These are phyloP conservation scores for Seriola rivoliana DNA, from an alignment of 2,113 vertebrate species.

Conservation along the genomic window DNA sequence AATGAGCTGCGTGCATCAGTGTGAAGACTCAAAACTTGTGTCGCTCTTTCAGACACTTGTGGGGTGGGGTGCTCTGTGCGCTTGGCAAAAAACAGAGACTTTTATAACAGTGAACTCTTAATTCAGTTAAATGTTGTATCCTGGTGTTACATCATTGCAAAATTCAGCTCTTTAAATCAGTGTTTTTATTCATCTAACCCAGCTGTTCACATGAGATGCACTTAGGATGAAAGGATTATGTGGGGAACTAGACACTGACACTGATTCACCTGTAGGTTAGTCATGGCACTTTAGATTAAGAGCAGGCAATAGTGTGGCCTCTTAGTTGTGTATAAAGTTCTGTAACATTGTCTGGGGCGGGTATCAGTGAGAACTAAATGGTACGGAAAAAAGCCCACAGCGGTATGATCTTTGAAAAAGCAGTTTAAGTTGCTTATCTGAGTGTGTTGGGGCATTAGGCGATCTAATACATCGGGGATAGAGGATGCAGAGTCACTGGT, in stretches of 20 bases:
- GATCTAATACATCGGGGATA: slow-evolving; percentile 61
- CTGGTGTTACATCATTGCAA: slow-evolving; percentile 26
- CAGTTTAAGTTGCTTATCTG: slow-evolving; percentile 71
- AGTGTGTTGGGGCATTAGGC: slow-evolving; percentile 61
- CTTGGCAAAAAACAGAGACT: background rate
- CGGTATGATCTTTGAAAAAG: slow-evolving; percentile 55
- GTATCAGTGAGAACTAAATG: slow-evolving; percentile 51
- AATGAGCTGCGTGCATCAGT: slow-evolving; percentile 46
- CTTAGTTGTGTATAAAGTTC: slow-evolving; percentile 35
- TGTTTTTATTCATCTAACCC: slow-evolving; percentile 50
- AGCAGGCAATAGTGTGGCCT: slow-evolving; percentile 21
- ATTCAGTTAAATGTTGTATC: slow-evolving; percentile 29
- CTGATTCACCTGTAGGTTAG: slow-evolving; percentile 67
- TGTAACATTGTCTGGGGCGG: slow-evolving; percentile 26
- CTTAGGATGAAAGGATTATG: slow-evolving; percentile 74
- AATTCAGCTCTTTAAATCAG: slow-evolving; percentile 41
- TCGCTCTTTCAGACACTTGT: slow-evolving; percentile 6
- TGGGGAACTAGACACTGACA: slow-evolving; percentile 41
- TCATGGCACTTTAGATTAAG: slow-evolving; percentile 57
- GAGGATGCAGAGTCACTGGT: slow-evolving; percentile 43
- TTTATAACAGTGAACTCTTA: background rate
- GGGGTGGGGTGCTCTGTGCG: background rate
- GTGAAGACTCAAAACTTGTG: slow-evolving; percentile 37
- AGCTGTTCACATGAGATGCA: slow-evolving; percentile 69
- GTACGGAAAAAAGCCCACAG: background rate